Base-by-base conservation (phyloP, 2,888 invertebrate genomes). In the Harpalus rufipes region DNA sequence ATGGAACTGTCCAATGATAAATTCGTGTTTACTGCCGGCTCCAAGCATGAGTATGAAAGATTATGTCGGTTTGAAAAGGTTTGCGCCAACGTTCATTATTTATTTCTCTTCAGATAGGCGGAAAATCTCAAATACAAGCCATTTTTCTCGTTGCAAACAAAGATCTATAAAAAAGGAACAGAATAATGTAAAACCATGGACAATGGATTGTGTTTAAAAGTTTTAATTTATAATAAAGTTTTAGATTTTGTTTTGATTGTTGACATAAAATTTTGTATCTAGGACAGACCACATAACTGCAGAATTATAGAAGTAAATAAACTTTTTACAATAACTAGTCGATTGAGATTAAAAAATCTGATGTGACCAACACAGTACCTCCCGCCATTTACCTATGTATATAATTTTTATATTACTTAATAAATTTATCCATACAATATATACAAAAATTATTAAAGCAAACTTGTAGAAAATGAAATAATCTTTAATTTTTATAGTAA, bases 1-100 rank as follows among this genome's bases (percentile, higher is more conserved):
- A 83, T 83, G 74, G 74, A 76, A 74, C 74, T 63, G 83, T 44
- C 83, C 68, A 83, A 76, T 83, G 83, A 83, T 83, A 83, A 76
- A 83, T 83, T 82, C 72, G 68, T 82, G 68, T 82, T 82, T 82
- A 82, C 58, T 72, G 72, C 82, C 63, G 81, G 44, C 63, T 65
- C 51, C 65, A 65, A 68, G 81, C 72, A 82, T 58, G 81, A 81
- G 72, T 44, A 44, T 74, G 72, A 74, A 74, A 44, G 72, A 74
- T 68, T 68, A 39, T 14, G 68, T 14, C 39, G 68, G 68, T 12
- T 63, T 21, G 10, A 63, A 63, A 25, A 18, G 63, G 63, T 63
- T 63, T 63, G 25, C 63, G 25, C 63, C 25, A 18, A 4, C 14
- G 16, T 16, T 21, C 63, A 39, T 68, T 32, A 68, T 68, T 68